Base-by-base conservation (phyloP, 2,113 vertebrate genomes). In the Butorides virescens region DNA sequence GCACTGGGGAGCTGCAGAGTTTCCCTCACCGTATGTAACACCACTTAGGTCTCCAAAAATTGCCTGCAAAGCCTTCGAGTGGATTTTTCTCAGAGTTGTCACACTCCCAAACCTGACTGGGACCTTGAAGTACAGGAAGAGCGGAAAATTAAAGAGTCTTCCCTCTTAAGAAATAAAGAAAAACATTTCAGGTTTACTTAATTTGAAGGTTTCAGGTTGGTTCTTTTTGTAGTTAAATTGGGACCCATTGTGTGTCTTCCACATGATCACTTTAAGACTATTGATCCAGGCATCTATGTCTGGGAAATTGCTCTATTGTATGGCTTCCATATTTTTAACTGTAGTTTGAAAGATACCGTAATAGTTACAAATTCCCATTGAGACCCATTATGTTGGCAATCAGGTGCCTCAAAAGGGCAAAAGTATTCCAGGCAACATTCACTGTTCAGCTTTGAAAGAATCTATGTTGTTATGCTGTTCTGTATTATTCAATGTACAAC, bases 341-440 rank as follows among this genome's bases (percentile, higher is more conserved):
- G 34, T 32, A 58, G 36, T 81, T 77, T 81, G 32, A 81, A 88
- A 88, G 22, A 22, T 42, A 50, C 21, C 2, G 4, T 58, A 52
- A 36, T 52, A 76, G 88, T 46, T 56, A 86, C 21, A 47, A 93
- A 95, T 91, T 88, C 75, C 84, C 70, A 86, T 72, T 23, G 74
- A 93, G 79, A 88, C 53, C 65, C 79, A 91, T 93, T 93, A 91
- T 53, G 58, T 27, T 62, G 79, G 80, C 74, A 91, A 85, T 76
- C 63, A 81, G 84, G 44, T 88, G 29, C 58, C 73, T 85, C 79
- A 80, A 62, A 85, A 95, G 68, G 73, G 36, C 47, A 85, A 22
- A 76, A 72, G 63, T 72, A 81, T 86, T 74, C 46, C 66, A 78
- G 52, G 34, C 59, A 93, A 65, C 36, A 65, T 55, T 61, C 55